Evolutionary conservation across 1,140 invertebrate species (phyloP), one percentile per base, ranked within the genome.

Genomic region (Macrosteles quadrilineatus): DNA sequence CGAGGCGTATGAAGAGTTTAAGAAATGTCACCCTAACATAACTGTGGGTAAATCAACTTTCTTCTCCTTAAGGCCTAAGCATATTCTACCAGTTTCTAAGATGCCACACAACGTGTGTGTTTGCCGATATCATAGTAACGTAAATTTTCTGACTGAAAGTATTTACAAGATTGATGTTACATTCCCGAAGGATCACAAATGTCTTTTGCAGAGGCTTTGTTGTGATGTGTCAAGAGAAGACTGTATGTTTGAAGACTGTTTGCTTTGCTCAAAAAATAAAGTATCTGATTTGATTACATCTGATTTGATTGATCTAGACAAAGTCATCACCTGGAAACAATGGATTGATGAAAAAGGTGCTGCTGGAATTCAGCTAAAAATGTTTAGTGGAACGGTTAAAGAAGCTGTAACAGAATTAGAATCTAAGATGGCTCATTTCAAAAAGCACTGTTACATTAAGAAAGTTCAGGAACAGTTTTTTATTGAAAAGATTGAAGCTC

Each of bases 131-230:
- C 40, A 43, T n/a, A 43, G 40, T 43, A 43, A 43, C n/a, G 40
- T 43, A 43, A 43, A 43, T 43, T 43, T 43, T n/a, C 40, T 43
- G n/a, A 43, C n/a, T 43, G 40, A 43, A 43, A 43, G 40, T 43
- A 43, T 43, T 43, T 43, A 9, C 9, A 43, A 43, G 40, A 43
- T 43, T 43, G 9, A n/a, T n/a, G n/a, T n/a, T n/a, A n/a, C n/a
- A n/a, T n/a, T n/a, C n/a, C n/a, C 9, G 9, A 43, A 43, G 40
- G n/a, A 43, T 43, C 40, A 43, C 40, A 43, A 43, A 43, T 9
- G n/a, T n/a, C 40, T 11, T 43, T 43, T 43, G n/a, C 40, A 43
- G 40, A 43, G n/a, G n/a, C 40, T 43, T 43, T 43, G 40, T 43
- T 43, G 40, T 43, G 40, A 43, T 43, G 40, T 43, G 40, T 43